phyloP scores from a whole-genome alignment of 2,797 vertebrate genomes.

The Rousettus madagascariensis region DNA sequence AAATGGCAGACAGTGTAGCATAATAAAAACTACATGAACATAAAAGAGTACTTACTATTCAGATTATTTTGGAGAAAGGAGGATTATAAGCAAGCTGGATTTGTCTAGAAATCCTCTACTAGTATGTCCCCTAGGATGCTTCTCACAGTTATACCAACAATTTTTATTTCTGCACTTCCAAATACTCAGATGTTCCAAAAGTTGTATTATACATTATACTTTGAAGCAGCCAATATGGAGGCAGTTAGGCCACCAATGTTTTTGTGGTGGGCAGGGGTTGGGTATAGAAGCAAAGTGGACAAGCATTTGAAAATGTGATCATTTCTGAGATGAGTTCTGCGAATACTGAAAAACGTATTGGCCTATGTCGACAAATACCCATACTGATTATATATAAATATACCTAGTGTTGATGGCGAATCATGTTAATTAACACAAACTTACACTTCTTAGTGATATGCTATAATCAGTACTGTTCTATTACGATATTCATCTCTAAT shows the following conservation, averaged over 20 bases:
- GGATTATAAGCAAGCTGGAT: neutral
- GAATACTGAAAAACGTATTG: neutral
- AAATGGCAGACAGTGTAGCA: neutral
- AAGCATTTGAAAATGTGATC: neutral
- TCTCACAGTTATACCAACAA: neutral
- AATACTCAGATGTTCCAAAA: neutral
- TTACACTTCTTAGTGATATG: constrained; percentile 8
- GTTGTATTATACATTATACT: neutral
- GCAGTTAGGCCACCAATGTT: neutral
- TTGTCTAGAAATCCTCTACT: neutral
- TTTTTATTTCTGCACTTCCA: neutral
- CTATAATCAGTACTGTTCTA: constrained; percentile 42
- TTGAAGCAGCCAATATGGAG: neutral
- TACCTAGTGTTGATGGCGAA: neutral
- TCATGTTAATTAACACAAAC: constrained; percentile 48
- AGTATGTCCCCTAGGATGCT: neutral
- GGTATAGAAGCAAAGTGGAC: neutral
- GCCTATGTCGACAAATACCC: neutral
- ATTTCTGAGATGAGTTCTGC: neutral
- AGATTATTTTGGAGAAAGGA: neutral
- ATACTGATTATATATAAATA: neutral
- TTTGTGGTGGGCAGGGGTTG: neutral
- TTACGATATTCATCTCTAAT: constrained; percentile 59
- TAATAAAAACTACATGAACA: neutral
- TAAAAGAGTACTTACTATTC: constrained; percentile 3